Conservation (phyloP, 2,797 vertebrate genomes). For the Oreochromis grahami region DNA sequence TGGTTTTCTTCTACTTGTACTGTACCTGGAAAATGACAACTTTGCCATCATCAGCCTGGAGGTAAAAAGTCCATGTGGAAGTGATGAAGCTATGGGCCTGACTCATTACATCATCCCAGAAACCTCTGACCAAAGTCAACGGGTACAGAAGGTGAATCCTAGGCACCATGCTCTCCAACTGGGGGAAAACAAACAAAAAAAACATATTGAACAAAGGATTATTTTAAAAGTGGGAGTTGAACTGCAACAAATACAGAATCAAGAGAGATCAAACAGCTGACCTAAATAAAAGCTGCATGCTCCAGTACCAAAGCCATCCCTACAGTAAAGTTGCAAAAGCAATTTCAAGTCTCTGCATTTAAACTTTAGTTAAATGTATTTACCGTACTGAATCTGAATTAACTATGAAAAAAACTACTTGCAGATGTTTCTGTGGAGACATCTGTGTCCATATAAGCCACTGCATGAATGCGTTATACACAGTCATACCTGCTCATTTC, state of each 20-base stretch:
- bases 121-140: conserved; percentile 86
- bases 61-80: conserved; percentile 96
- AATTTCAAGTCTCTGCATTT: not conserved
- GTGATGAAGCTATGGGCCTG: conserved; percentile 94
- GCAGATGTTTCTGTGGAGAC: not conserved
- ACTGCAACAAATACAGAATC: not conserved
- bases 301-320: not conserved
- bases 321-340: not conserved
- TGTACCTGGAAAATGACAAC: conserved; percentile 95
- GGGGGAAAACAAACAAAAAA: not conserved
- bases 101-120: conserved; percentile 95
- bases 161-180: conserved; percentile 94
- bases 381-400: not conserved
- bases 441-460: not conserved
- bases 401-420: not conserved
- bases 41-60: conserved; percentile 96
- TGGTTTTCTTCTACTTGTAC: not conserved
- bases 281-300: not conserved
- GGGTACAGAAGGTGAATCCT: conserved; percentile 94
- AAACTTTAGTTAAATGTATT: not conserved
- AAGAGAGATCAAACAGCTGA: not conserved
- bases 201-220: not conserved
- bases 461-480: not conserved
- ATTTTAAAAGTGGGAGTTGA: not conserved
- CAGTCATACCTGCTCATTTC: conserved; percentile 80